phyloP scores from a whole-genome alignment of 92 coral and sea anemone species.

The Bergia puertoricense region DNA sequence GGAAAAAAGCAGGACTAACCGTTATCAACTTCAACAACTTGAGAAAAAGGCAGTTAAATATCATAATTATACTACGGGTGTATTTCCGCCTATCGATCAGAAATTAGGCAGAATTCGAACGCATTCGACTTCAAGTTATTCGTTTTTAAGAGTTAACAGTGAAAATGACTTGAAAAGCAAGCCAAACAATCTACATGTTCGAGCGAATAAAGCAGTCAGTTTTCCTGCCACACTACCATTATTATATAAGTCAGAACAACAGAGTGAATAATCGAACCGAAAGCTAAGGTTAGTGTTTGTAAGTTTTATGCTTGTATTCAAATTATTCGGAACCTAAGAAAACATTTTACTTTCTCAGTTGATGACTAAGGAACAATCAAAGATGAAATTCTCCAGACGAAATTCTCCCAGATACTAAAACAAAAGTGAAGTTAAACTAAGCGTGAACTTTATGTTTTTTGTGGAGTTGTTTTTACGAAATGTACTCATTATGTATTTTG shows the following conservation, averaged over 20 bases:
- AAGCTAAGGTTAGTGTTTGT: too few relatives aligned
- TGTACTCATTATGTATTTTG: too few relatives aligned
- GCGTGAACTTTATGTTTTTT: too few relatives aligned
- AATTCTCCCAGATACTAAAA: too few relatives aligned
- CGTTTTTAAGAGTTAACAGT: background rate
- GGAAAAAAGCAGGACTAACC: background rate
- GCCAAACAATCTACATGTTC: background rate
- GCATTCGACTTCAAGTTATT: background rate
- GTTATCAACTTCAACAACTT: background rate
- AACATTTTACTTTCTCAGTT: too few relatives aligned
- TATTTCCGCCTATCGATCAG: background rate
- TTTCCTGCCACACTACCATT: background rate
- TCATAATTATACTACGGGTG: background rate
- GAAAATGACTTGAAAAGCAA: background rate
- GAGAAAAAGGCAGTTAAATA: background rate
- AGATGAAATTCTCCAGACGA: too few relatives aligned
- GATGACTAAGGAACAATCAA: too few relatives aligned
- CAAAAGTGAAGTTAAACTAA: too few relatives aligned
- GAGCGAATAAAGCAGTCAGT: background rate
- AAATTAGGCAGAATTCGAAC: background rate
- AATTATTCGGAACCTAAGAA: too few relatives aligned
- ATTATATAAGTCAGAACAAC: background rate
- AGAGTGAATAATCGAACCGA: background rate
- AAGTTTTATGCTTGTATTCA: too few relatives aligned
- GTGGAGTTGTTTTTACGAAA: too few relatives aligned